Evolutionary conservation across 2,797 vertebrate species (phyloP), one percentile per base, ranked within the genome.

Genomic region (Tamandua tetradactyla): DNA sequence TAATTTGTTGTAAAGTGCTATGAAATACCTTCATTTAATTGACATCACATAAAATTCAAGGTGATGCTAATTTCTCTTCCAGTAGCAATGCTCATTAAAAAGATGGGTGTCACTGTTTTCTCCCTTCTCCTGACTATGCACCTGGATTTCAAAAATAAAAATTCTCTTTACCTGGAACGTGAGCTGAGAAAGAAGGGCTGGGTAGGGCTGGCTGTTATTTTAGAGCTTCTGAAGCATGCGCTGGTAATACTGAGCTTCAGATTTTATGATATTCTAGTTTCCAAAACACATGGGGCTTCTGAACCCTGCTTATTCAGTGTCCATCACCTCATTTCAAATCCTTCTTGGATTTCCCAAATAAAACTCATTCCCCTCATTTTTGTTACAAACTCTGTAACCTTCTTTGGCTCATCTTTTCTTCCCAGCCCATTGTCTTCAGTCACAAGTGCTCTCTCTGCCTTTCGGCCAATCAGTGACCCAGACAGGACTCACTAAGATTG

Each of bases 1-100:
- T 97, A 96, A 97, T 97, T 97, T 97, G 90, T 94, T 94, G 84
- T 97, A 97, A 97, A 97, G 97, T 96, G 90, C 91, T 96, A 97
- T 95, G 96, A 97, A 97, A 97, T 84, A 97, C 94, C 96, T 97
- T 94, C 93, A 97, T 94, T 97, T 96, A 97, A 96, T 95, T 97
- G 95, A 97, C 96, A 97, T 96, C 96, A 96, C 90, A 82, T 92
- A 97, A 95, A 97, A 96, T 86, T 95, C 90, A 96, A 89, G 86
- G 92, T 93, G 95, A 97, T 97, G 95, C 76, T 97, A 97, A 97
- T 97, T 97, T 96, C 82, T 85, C 89, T 90, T 96, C 76, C 92
- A 94, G 94, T 90, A 82, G 94, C 92, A 96, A 94, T 69, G 88
- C 88, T 97, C 95, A 97, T 97, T 97, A 97, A 97, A 97, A 95